Percentiles rank a stretch among this genome's conserved stretches.
Evolutionary conservation across 2,797 vertebrate species (phyloP).

Genomic region (Acridotheres tristis): DNA sequence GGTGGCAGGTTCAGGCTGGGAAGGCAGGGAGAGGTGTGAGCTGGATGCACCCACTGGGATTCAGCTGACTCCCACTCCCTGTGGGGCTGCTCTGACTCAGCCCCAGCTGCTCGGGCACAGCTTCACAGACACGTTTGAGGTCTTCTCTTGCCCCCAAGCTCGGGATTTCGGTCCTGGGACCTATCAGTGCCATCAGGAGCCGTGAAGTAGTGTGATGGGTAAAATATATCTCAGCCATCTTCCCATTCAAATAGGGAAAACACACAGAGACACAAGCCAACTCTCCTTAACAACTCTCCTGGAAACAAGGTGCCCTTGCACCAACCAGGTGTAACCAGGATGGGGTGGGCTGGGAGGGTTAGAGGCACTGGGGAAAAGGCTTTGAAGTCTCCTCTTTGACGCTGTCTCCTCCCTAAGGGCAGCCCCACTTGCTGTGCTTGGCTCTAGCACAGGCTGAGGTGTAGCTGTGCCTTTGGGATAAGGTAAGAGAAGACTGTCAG

Average conservation of each 20-base stretch:
- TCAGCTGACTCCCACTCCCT: fast-evolving
- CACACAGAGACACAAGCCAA: neutral
- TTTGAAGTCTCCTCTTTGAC: neutral
- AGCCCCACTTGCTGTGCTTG: fast-evolving
- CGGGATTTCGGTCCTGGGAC: neutral
- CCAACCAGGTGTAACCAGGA: neutral
- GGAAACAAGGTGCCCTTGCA: neutral
- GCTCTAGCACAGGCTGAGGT: neutral
- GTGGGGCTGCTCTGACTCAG: neutral
- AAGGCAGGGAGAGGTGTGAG: neutral
- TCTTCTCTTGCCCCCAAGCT: neutral
- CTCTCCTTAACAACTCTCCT: neutral
- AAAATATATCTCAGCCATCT: neutral
- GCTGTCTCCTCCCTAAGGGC: neutral
- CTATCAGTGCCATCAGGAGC: neutral
- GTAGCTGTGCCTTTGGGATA: neutral
- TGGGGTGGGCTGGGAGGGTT: neutral
- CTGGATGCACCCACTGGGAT: neutral
- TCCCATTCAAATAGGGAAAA: neutral
- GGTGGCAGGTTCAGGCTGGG: neutral
- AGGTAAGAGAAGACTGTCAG: neutral
- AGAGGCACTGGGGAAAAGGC: neutral
- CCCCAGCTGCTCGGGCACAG: neutral
- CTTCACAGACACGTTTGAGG: neutral
- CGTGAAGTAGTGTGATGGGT: fast-evolving